phyloP scores from a whole-genome alignment of 2,888 invertebrate species.

The Scaptodrosophila latifasciaeformis region DNA sequence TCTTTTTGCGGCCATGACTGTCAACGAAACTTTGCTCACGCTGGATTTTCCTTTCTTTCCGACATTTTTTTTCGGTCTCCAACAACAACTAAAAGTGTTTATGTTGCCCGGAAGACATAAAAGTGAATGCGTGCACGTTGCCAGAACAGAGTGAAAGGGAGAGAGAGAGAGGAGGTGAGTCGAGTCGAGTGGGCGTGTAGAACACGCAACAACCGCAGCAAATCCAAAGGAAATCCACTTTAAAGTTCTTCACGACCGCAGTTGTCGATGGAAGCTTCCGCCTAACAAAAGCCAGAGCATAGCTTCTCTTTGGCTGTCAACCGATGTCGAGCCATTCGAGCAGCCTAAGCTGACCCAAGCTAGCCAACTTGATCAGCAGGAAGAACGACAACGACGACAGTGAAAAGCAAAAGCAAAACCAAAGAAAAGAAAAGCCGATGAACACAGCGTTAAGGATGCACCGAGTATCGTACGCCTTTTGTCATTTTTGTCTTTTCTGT shows the following conservation, averaged over 20 bases:
- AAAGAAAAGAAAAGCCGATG: too few relatives aligned
- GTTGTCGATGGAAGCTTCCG: neutral
- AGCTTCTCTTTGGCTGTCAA: constrained; percentile 1
- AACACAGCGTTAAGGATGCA: too few relatives aligned
- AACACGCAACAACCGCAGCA: constrained; percentile 67
- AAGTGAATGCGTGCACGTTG: constrained; percentile 39
- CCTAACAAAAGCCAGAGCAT: too few relatives aligned
- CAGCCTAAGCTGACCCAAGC: too few relatives aligned
- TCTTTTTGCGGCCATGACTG: constrained; percentile 44
- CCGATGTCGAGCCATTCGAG: neutral
- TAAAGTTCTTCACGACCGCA: constrained; percentile 51
- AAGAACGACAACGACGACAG: neutral
- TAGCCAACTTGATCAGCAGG: too few relatives aligned
- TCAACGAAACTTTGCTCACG: constrained; percentile 56
- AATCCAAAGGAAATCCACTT: constrained; percentile 70
- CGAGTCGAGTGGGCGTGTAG: constrained; percentile 26
- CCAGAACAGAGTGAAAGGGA: neutral
- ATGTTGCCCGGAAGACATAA: constrained; percentile 71
- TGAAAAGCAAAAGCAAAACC: neutral
- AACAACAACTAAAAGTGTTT: constrained; percentile 62
- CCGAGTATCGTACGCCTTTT: too few relatives aligned
- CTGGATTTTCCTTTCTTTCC: constrained; percentile 31
- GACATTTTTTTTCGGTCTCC: constrained; percentile 32
- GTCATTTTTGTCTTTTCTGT: too few relatives aligned
- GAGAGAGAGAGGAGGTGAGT: neutral